phyloP scores from a whole-genome alignment of 2,113 vertebrate genomes.

The Ochotona curzoniae region DNA sequence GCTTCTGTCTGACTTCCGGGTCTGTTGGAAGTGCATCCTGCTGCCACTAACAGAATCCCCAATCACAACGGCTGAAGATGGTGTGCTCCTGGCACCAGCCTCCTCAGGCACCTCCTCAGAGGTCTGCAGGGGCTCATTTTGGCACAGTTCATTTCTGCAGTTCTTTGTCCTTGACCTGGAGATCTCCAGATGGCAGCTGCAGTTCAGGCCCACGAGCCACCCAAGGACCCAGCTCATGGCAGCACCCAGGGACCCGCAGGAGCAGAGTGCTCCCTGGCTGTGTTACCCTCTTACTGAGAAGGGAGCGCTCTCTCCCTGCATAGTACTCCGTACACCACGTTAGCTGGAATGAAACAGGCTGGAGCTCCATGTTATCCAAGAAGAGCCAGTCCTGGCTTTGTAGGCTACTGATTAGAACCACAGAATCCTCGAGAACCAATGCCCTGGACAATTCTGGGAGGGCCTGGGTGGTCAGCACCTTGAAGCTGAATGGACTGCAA shows the following conservation, averaged over 20 bases:
- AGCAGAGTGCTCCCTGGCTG: not conserved
- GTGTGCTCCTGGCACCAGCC: rapidly evolving
- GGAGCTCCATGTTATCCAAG: not conserved
- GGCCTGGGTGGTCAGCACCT: not conserved
- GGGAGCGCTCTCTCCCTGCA: too few relatives aligned
- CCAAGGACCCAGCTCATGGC: rapidly evolving
- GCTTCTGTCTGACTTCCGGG: not conserved
- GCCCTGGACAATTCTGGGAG: not conserved
- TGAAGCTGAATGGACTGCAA: not conserved
- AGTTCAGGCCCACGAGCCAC: rapidly evolving
- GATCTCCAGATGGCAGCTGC: not conserved
- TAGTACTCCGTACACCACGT: not conserved
- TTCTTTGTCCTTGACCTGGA: not conserved
- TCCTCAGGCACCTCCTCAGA: not conserved
- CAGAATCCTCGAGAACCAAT: not conserved
- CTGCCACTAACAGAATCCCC: not conserved
- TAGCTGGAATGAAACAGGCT: not conserved
- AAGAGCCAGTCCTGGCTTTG: not conserved
- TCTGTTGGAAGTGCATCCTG: not conserved
- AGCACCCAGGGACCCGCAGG: rapidly evolving
- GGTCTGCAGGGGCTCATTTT: not conserved
- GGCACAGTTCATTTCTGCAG: too few relatives aligned
- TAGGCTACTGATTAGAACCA: rapidly evolving
- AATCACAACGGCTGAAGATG: not conserved
- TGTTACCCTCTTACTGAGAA: not conserved